Percentiles rank a stretch among this genome's conserved stretches.
These are phyloP conservation scores for Timandra comae DNA, from an alignment of 2,888 invertebrate genomes.

Conservation along the genomic window DNA sequence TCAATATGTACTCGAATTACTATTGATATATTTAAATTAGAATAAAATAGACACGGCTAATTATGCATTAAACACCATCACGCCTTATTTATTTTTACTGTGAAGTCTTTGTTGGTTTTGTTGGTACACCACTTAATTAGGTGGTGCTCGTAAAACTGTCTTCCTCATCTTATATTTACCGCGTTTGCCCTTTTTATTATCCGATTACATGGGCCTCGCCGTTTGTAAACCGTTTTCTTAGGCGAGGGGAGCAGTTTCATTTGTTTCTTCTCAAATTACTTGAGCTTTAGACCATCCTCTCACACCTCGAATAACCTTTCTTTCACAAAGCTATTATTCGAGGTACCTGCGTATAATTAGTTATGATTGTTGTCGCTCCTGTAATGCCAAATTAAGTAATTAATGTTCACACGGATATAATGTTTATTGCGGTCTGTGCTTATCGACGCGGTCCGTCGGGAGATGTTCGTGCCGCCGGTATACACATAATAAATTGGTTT, in stretches of 20 bases:
- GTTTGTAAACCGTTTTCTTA: conserved; percentile 68
- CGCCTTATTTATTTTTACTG: conserved; percentile 43
- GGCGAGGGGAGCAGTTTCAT: conserved; percentile 74
- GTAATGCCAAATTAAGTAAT: conserved; percentile 56
- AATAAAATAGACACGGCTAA: not conserved
- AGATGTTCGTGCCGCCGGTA: conserved; percentile 34
- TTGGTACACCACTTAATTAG: conserved; percentile 76
- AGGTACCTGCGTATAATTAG: conserved; percentile 46
- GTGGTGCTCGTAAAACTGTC: conserved; percentile 76
- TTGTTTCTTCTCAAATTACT: conserved; percentile 75
- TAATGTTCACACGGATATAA: conserved; percentile 65
- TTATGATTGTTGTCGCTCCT: conserved; percentile 54
- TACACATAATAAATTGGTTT: conserved; percentile 40
- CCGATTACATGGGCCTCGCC: conserved; percentile 75
- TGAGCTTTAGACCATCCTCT: conserved; percentile 44
- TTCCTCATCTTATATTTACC: conserved; percentile 78
- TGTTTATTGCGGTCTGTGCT: conserved; percentile 55
- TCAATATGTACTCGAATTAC: no score
- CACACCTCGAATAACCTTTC: conserved; percentile 33
- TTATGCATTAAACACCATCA: conserved; percentile 14
- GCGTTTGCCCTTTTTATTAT: conserved; percentile 78
- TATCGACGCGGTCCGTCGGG: conserved; percentile 61
- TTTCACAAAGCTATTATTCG: conserved; percentile 33
- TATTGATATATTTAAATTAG: no score
- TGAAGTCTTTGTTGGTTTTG: conserved; percentile 68